Conservation (phyloP, 2,113 vertebrate species). For the Hystrix brachyura region DNA sequence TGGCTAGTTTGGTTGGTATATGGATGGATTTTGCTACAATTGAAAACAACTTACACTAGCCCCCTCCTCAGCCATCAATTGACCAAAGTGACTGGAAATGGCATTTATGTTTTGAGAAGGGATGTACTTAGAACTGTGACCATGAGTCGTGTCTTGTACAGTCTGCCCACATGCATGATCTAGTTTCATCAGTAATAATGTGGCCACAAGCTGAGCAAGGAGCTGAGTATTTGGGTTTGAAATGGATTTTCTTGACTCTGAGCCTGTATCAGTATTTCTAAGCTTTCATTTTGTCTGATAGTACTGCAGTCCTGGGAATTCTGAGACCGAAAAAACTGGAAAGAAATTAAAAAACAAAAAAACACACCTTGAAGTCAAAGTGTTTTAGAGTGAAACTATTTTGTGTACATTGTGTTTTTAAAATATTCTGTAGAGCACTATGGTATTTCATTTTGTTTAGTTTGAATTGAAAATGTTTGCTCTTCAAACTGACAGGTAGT, state of each 20-base stretch:
- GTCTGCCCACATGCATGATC: constrained; percentile 76
- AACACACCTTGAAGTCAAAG: constrained; percentile 61
- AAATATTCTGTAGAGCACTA: constrained; percentile 80
- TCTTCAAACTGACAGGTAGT: constrained; percentile 80
- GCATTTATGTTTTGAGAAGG: constrained; percentile 47
- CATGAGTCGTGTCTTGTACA: constrained; percentile 2
- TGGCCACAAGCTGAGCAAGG: constrained; percentile 29
- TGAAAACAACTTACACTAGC: constrained; percentile 35
- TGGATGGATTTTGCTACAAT: constrained; percentile 51
- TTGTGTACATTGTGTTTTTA: constrained; percentile 82
- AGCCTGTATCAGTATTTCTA: not conserved
- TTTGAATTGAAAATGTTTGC: constrained; percentile 69
- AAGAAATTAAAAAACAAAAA: constrained; percentile 61
- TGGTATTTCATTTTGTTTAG: constrained; percentile 79
- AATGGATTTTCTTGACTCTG: constrained; percentile 26
- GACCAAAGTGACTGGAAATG: not conserved
- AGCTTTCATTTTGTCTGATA: constrained; percentile 46
- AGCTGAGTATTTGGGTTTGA: constrained; percentile 35
- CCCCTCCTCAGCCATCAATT: constrained; percentile 22
- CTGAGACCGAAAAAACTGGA: constrained; percentile 62
- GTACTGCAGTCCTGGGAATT: constrained; percentile 48
- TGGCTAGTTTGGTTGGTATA: not conserved
- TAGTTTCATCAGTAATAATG: constrained; percentile 76
- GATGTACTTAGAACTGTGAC: constrained; percentile 54
- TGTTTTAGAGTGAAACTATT: constrained; percentile 80